Base-by-base conservation (phyloP, 1,140 invertebrate species). In the Sycobia sp. region DNA sequence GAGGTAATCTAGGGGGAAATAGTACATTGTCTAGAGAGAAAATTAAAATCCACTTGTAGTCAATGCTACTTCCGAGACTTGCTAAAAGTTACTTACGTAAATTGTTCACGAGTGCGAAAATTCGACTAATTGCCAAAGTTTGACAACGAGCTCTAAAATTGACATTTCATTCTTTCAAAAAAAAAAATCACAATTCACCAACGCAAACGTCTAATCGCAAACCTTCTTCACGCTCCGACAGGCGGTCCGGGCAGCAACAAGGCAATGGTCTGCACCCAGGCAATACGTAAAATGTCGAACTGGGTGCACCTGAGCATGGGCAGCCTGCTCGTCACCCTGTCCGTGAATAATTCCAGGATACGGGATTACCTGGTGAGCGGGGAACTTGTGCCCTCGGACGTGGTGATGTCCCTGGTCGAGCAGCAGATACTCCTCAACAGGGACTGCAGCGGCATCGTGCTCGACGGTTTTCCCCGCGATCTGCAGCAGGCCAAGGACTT, bases 381-480 rank as follows among this genome's bases (percentile, higher is more conserved):
- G 8, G 92, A 95, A 75, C 84, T 95, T 77, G 91, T 91, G 2
- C 86, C 91, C 0, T 80, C 88, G 64, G 86, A 88, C 18, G 78
- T 89, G 10, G 83, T 91, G 1, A 84, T 87, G 76, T 85, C 86
- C 67, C 69, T 91, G 1, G 81, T 93, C 0, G 85, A 89, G n/a
- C 82, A 83, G 41, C 84, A 88, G 60, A 82, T 90, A 59, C 70
- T 76, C 0, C 75, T 83, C 0, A 84, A 89, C 62, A 80, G 75
- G 0, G 80, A 84, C 46, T 76, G 78, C 62, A 81, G 85, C 18
- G 94, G 94, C 13, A 88, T 96, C 59, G 85, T 97, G 50, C 87
- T 97, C 29, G 94, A 96, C 76, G 94, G 94, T 1, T 97, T 91
- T 80, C 95, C 95, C 0, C 83, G 94, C 50, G 92, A 96, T 71